These are phyloP conservation scores for Galago senegalensis DNA, from an alignment of 2,797 vertebrate species.

Conservation along the genomic window DNA sequence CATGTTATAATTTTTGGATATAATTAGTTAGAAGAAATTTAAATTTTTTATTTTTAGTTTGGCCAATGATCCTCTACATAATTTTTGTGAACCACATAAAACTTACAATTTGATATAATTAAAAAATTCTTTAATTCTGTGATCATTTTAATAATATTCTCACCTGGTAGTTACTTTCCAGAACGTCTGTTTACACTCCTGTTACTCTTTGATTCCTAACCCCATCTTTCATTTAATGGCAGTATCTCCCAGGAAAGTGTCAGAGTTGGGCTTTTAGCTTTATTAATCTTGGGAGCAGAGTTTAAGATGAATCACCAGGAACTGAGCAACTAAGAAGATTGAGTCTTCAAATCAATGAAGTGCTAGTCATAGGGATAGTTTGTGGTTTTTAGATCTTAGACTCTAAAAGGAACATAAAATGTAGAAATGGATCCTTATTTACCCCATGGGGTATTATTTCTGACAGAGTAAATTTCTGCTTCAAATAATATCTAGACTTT, in stretches of 20 bases:
- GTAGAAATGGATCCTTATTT: constrained; percentile 58
- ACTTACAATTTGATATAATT: constrained; percentile 2
- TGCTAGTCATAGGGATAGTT: constrained; percentile 32
- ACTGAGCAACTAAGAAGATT: constrained; percentile 45
- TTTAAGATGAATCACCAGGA: constrained; percentile 64
- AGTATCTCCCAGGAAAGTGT: constrained; percentile 18
- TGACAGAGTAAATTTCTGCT: constrained; percentile 62
- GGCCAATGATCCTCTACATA: not conserved
- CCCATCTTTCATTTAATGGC: constrained; percentile 13
- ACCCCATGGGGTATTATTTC: constrained; percentile 48
- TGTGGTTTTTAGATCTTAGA: constrained; percentile 48
- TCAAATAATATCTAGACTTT: constrained; percentile 68
- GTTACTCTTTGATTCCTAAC: constrained; percentile 61
- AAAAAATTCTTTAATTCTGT: constrained; percentile 16
- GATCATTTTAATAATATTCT: constrained; percentile 42
- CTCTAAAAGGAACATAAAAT: constrained; percentile 61
- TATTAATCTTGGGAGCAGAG: constrained; percentile 52
- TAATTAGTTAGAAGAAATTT: constrained; percentile 34
- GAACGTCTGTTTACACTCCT: constrained; percentile 3
- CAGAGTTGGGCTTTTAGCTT: constrained; percentile 55
- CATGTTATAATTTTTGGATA: constrained; percentile 33
- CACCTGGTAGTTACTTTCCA: constrained; percentile 61
- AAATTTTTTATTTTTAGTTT: constrained; percentile 51
- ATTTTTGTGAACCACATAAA: constrained; percentile 8
- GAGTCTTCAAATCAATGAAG: constrained; percentile 58